Evolutionary conservation across 2,888 invertebrate species (phyloP).

Genomic region (Eupeodes latifasciatus): DNA sequence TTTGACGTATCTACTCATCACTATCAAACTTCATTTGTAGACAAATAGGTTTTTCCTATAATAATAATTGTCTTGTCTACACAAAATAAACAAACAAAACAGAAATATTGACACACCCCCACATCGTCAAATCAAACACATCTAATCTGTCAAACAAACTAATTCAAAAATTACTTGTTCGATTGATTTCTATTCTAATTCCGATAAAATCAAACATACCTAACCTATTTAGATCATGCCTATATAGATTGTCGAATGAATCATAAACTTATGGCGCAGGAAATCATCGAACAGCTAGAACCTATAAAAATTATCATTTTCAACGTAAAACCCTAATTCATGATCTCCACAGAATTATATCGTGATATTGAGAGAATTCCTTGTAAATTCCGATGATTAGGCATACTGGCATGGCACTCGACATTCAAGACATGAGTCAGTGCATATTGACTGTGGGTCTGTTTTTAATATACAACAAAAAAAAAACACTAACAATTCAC

Average conservation of each 20-base stretch:
- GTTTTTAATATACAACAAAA: too few relatives aligned
- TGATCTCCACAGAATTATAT: slow-evolving; percentile 12
- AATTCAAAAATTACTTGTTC: neutral
- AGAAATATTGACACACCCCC: slow-evolving; percentile 13
- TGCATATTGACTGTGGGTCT: slow-evolving; percentile 11
- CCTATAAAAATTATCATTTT: slow-evolving; percentile 2
- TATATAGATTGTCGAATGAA: neutral
- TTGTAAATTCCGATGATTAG: slow-evolving; percentile 65
- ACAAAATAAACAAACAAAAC: slow-evolving; percentile 1
- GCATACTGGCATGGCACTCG: slow-evolving; percentile 41
- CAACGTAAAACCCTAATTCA: slow-evolving; percentile 25
- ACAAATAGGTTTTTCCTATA: neutral
- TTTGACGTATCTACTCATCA: neutral
- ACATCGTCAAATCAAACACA: slow-evolving; percentile 29
- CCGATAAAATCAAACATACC: neutral
- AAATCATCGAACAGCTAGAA: neutral
- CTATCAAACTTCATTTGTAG: neutral
- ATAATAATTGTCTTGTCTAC: neutral
- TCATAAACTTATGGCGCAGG: neutral
- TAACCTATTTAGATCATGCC: neutral
- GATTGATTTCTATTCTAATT: neutral
- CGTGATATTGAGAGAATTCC: slow-evolving; percentile 54
- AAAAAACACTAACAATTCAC: too few relatives aligned
- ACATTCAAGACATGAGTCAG: slow-evolving; percentile 61
- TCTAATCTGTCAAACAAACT: slow-evolving; percentile 19